phyloP scores from a whole-genome alignment of 2,797 vertebrate species.

The Furcifer pardalis region DNA sequence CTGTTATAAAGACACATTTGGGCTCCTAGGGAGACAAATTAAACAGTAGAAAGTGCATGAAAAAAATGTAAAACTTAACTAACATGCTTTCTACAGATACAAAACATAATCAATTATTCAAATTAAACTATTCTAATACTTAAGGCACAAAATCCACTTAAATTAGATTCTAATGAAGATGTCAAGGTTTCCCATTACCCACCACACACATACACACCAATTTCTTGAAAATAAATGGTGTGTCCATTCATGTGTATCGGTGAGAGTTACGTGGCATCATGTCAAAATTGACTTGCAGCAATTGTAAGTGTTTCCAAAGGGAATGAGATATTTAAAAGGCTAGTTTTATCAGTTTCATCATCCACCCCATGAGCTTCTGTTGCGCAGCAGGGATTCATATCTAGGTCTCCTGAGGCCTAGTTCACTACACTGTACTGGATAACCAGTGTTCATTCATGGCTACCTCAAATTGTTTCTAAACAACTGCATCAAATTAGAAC shows the following conservation, averaged over 20 bases:
- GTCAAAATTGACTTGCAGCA: too few species aligned
- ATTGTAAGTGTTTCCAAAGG: too few species aligned
- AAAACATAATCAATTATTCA: slow-evolving; percentile 58
- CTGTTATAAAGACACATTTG: slow-evolving; percentile 57
- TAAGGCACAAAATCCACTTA: slow-evolving; percentile 45
- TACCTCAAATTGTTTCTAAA: not conserved
- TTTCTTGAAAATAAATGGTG: not conserved
- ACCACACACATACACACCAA: not conserved
- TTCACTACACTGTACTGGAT: too few species aligned
- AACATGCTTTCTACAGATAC: slow-evolving; percentile 57
- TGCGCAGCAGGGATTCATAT: too few species aligned
- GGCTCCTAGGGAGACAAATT: slow-evolving; percentile 60
- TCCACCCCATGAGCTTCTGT: too few species aligned
- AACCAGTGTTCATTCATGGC: not conserved
- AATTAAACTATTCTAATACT: slow-evolving; percentile 51
- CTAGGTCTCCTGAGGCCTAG: too few species aligned
- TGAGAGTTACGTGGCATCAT: too few species aligned
- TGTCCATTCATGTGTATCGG: not conserved
- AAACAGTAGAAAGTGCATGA: slow-evolving; percentile 50
- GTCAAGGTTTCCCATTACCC: too few species aligned
- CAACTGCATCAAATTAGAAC: not conserved
- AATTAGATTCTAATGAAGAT: slow-evolving; percentile 43
- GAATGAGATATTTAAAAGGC: too few species aligned
- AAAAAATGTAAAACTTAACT: slow-evolving; percentile 66
- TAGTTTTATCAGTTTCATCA: too few species aligned